These are phyloP conservation scores for Nyleta sp. DNA, from an alignment of 2,888 invertebrate species.

Conservation along the genomic window DNA sequence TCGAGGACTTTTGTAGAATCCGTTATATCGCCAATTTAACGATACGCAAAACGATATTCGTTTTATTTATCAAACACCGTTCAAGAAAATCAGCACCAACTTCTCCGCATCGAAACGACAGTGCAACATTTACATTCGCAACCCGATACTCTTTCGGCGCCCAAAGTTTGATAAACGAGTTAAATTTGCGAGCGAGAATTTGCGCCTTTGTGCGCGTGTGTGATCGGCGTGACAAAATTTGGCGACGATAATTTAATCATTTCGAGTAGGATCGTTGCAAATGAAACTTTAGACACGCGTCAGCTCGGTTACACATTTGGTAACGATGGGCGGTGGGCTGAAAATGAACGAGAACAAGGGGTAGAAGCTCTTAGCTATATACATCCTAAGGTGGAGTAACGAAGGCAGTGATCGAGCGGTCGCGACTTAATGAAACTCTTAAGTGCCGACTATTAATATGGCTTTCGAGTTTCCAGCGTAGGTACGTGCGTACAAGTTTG, in stretches of 20 bases:
- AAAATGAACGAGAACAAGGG: conserved; percentile 65
- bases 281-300: conserved; percentile 54
- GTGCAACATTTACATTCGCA: too few species aligned
- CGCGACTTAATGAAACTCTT: conserved; percentile 81
- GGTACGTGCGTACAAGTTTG: conserved; percentile 68
- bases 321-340: conserved; percentile 60
- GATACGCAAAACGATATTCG: too few species aligned
- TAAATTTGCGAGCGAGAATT: too few species aligned
- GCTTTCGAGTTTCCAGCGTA: conserved; percentile 74
- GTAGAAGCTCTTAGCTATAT: conserved; percentile 45
- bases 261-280: conserved; percentile 36
- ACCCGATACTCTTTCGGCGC: too few species aligned
- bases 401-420: conserved; percentile 79
- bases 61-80: too few species aligned
- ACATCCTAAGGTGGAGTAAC: conserved; percentile 57
- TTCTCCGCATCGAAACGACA: too few species aligned
- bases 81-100: too few species aligned
- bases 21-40: too few species aligned
- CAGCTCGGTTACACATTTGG: conserved; percentile 56
- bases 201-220: not conserved
- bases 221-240: conserved; percentile 10
- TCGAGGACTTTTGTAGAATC: too few species aligned
- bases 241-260: conserved; percentile 41
- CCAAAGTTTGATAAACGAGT: too few species aligned
- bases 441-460: conserved; percentile 81